phyloP scores from a whole-genome alignment of 2,888 invertebrate genomes.

The Pristionchus fissidentatus region DNA sequence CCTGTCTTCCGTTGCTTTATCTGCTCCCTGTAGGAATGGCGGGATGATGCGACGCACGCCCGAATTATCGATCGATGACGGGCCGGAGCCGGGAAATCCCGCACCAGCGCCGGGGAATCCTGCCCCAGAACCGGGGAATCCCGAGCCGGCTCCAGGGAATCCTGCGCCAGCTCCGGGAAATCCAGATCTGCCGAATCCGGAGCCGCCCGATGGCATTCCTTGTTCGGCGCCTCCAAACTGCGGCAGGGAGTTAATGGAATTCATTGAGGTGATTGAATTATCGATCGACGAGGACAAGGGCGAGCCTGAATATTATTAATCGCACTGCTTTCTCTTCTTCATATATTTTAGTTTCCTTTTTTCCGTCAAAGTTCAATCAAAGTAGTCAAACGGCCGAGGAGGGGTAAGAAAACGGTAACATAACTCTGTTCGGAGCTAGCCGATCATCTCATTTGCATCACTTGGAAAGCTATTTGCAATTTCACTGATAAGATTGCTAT shows the following conservation, averaged over 20 bases:
- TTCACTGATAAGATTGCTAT: background rate
- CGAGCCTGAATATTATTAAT: background rate
- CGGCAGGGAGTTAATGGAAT: constrained; percentile 20
- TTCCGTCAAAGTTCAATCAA: background rate
- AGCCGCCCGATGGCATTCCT: constrained; percentile 5
- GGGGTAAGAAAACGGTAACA: background rate
- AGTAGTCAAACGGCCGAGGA: background rate
- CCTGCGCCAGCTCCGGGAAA: background rate
- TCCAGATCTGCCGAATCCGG: background rate
- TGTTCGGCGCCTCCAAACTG: constrained; percentile 17
- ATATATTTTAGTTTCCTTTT: too few relatives aligned
- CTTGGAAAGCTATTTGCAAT: too few relatives aligned
- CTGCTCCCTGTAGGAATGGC: constrained; percentile 62
- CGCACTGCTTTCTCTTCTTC: background rate
- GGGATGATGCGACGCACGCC: constrained; percentile 58
- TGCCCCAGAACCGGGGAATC: background rate
- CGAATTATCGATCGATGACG: too few relatives aligned
- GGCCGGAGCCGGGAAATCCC: constrained; percentile 11
- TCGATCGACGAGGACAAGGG: constrained; percentile 32
- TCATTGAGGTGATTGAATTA: constrained; percentile 45
- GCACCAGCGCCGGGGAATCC: background rate
- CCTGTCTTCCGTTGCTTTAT: constrained; percentile 58
- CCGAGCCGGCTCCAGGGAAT: background rate
- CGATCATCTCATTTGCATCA: background rate
- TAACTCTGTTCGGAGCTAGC: background rate